A percentile compares a stretch with the other conserved stretches of the same genome.
phyloP scores from a whole-genome alignment of 2,113 vertebrate species.

The Phoxinus phoxinus region DNA sequence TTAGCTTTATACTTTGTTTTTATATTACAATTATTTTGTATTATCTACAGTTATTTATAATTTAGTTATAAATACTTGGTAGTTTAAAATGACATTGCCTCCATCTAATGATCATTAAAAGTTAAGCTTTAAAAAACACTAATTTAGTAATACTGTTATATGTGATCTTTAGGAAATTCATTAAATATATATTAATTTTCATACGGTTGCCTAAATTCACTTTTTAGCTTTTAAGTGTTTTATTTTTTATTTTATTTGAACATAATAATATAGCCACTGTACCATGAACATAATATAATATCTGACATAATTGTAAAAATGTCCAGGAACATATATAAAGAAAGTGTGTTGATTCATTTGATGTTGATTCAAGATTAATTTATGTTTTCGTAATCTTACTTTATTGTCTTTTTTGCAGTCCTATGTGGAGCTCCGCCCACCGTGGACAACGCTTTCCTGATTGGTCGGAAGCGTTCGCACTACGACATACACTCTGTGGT shows the following conservation, averaged over 20 bases:
- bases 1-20: neutral
- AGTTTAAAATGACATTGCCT: neutral
- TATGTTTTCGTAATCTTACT: neutral
- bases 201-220: neutral
- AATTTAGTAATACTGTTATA: neutral
- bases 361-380: neutral
- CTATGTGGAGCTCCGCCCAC: constrained; percentile 87
- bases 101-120: neutral
- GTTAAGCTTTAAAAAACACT: neutral
- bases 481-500: constrained; percentile 90
- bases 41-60: too few species aligned
- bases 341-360: neutral
- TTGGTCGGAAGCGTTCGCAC: constrained; percentile 85
- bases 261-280: neutral
- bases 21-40: too few species aligned
- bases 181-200: neutral
- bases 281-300: neutral
- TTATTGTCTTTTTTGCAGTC: constrained; percentile 72
- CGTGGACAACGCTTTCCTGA: constrained; percentile 83
- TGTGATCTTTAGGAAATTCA: neutral
- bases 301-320: neutral
- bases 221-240: neutral
- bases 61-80: too few species aligned
- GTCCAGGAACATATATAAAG: neutral
- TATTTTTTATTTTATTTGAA: neutral